These are phyloP conservation scores for Euplagia quadripunctaria DNA, from an alignment of 2,888 invertebrate species.

Conservation along the genomic window DNA sequence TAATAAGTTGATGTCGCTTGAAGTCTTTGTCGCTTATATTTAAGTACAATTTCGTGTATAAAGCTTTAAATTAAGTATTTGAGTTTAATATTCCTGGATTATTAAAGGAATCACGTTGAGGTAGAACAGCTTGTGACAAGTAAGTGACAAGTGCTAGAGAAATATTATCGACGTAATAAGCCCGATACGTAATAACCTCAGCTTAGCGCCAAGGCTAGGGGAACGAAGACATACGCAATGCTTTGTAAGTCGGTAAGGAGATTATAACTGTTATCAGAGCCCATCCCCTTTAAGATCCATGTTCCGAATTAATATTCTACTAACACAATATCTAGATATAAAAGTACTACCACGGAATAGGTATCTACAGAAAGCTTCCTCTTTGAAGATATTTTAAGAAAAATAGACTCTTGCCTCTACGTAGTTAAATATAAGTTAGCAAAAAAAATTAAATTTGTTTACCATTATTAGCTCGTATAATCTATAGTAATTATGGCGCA, in stretches of 20 bases:
- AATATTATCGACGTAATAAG: conserved; percentile 20
- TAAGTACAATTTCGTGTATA: not conserved
- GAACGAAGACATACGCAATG: conserved; percentile 44
- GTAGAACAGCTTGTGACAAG: not conserved
- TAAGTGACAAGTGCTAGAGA: not conserved
- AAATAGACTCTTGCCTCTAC: not conserved
- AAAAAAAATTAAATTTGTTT: not conserved
- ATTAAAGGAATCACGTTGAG: not conserved
- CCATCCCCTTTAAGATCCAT: conserved; percentile 21
- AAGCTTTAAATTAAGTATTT: too few species aligned
- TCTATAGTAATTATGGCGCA: not conserved
- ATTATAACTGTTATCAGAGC: conserved; percentile 34
- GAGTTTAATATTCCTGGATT: not conserved
- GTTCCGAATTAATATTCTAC: not conserved
- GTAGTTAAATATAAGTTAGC: not conserved
- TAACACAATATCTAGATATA: not conserved
- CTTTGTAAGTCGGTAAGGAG: conserved; percentile 47
- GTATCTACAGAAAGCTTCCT: not conserved
- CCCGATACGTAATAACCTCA: conserved; percentile 21
- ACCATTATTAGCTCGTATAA: too few species aligned
- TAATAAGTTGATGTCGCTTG: not conserved
- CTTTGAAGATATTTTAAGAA: not conserved
- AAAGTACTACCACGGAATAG: not conserved
- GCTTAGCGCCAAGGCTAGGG: conserved; percentile 44
- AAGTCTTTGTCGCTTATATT: not conserved